These are phyloP conservation scores for Dicranocentrus wangi DNA, from an alignment of 2,888 invertebrate genomes.

Conservation along the genomic window DNA sequence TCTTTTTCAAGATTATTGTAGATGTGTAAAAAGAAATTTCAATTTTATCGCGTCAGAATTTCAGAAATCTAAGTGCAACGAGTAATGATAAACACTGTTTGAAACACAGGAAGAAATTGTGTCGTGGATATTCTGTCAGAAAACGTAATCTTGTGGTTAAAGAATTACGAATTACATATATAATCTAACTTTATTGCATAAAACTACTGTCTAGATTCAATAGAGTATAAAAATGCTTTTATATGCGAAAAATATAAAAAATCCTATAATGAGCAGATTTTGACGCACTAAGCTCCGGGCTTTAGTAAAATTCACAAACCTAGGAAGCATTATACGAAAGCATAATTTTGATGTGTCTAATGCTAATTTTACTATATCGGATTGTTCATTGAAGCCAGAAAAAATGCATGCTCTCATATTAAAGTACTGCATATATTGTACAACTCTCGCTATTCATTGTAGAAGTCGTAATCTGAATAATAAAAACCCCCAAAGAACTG, in stretches of 20 bases:
- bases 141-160: too few species aligned
- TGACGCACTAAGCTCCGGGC: neutral
- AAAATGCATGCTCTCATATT: constrained; percentile 16
- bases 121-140: too few species aligned
- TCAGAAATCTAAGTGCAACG: neutral
- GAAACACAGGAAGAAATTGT: neutral
- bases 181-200: neutral
- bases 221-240: constrained; percentile 4
- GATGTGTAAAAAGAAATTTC: neutral
- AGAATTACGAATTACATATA: constrained; percentile 22
- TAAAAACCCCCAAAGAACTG: too few species aligned
- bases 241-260: constrained; percentile 22
- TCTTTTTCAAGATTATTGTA: neutral
- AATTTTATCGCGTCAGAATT: neutral
- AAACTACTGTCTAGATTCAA: neutral
- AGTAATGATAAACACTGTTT: neutral
- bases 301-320: too few species aligned
- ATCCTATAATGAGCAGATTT: neutral
- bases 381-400: constrained; percentile 3
- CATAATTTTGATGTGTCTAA: constrained; percentile 1
- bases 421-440: too few species aligned
- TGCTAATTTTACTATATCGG: neutral
- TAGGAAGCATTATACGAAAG: neutral
- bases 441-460: too few species aligned
- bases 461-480: too few species aligned